Evolutionary conservation across 1,140 invertebrate species (phyloP).

Genomic region (Probaryconus sp.): DNA sequence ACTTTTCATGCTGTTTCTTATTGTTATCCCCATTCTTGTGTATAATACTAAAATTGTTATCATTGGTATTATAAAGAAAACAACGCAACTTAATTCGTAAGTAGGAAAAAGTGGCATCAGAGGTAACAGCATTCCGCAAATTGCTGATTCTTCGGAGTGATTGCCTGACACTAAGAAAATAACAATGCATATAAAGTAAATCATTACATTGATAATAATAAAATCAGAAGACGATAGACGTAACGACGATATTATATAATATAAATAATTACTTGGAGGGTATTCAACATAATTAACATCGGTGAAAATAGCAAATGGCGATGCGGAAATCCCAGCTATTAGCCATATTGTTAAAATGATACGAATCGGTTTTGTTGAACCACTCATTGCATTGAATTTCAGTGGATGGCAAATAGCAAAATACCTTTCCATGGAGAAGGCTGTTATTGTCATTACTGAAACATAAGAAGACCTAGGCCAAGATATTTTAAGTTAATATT

Average conservation of each 20-base stretch:
- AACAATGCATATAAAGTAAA: not conserved
- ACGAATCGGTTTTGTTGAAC: conserved; percentile 86
- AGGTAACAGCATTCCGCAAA: conserved; percentile 84
- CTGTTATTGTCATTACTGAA: conserved; percentile 93
- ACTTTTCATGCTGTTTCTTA: conserved; percentile 80
- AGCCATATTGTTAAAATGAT: conserved; percentile 90
- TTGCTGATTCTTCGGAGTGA: conserved; percentile 82
- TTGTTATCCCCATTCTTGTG: conserved; percentile 85
- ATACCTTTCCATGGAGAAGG: conserved; percentile 92
- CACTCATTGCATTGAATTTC: conserved; percentile 87
- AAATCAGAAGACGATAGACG: no score
- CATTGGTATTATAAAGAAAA: conserved; percentile 92
- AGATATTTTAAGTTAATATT: conserved; percentile 9
- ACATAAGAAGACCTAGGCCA: conserved; percentile 87
- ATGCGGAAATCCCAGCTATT: conserved; percentile 85
- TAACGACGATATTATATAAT: no score
- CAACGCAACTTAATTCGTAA: conserved; percentile 87
- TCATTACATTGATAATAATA: not conserved
- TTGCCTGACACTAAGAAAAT: conserved; percentile 70
- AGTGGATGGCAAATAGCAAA: conserved; percentile 95
- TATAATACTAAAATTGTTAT: conserved; percentile 87
- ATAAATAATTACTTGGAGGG: conserved; percentile 79
- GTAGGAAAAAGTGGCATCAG: conserved; percentile 79
- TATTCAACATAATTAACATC: conserved; percentile 85
- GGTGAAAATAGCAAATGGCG: conserved; percentile 87